phyloP scores from a whole-genome alignment of 2,888 invertebrate genomes.

The Parnassius smintheus region DNA sequence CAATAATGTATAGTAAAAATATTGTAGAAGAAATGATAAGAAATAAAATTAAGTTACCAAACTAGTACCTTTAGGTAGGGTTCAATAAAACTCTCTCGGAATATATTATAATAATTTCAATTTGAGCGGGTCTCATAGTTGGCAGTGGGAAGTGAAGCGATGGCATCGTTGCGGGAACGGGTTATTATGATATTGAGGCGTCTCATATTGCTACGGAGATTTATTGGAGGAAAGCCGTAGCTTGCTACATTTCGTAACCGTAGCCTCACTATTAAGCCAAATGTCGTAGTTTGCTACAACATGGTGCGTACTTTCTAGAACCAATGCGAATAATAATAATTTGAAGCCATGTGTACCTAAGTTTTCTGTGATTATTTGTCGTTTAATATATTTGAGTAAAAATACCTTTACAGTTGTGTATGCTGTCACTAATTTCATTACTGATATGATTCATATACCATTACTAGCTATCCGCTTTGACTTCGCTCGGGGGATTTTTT shows the following conservation, averaged over 20 bases:
- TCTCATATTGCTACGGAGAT: conserved; percentile 71
- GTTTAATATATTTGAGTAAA: too few species aligned
- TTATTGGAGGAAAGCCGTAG: conserved; percentile 54
- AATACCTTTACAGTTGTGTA: too few species aligned
- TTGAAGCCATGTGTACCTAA: neutral
- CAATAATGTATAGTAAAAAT: too few species aligned
- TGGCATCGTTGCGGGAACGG: conserved; percentile 50
- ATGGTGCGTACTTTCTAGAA: conserved; percentile 10
- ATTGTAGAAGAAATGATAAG: too few species aligned
- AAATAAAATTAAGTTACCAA: neutral
- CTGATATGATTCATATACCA: too few species aligned
- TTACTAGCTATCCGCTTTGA: too few species aligned
- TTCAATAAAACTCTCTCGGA: conserved; percentile 24
- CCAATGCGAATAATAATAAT: conserved; percentile 15
- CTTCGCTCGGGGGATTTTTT: too few species aligned
- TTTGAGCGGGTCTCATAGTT: conserved; percentile 43
- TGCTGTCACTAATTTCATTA: too few species aligned
- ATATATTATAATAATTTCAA: conserved; percentile 46
- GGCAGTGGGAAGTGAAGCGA: conserved; percentile 36
- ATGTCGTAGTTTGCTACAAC: conserved; percentile 16
- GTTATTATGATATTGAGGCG: conserved; percentile 71
- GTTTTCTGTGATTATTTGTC: too few species aligned
- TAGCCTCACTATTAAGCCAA: conserved; percentile 14
- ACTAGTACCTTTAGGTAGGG: conserved; percentile 12
- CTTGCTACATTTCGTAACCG: conserved; percentile 15